These are phyloP conservation scores for Bergia puertoricense DNA, from an alignment of 92 coral and sea anemone species.

Conservation along the genomic window DNA sequence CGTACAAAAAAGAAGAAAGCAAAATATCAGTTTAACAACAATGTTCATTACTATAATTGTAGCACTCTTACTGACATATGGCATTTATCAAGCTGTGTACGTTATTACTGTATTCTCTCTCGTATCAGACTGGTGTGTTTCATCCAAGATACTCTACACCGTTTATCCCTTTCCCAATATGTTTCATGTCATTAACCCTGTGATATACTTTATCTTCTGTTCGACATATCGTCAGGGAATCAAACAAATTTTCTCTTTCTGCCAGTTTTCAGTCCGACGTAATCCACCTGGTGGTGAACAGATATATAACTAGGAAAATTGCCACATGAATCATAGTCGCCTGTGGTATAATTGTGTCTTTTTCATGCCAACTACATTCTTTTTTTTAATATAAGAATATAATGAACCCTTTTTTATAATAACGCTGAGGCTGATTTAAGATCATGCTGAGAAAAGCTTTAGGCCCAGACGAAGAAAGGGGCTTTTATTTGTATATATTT, in stretches of 20 bases:
- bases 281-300: too few species aligned
- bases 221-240: constrained; percentile 24
- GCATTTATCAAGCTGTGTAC: background rate
- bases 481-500: too few species aligned
- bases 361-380: too few species aligned
- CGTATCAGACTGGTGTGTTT: background rate
- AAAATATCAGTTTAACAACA: constrained; percentile 18
- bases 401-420: too few species aligned
- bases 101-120: background rate
- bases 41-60: constrained; percentile 24
- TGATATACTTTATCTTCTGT: constrained; percentile 14
- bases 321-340: too few species aligned
- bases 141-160: too few species aligned
- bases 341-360: too few species aligned
- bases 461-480: too few species aligned
- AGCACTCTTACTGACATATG: background rate
- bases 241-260: constrained; percentile 14
- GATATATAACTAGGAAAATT: too few species aligned
- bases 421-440: too few species aligned
- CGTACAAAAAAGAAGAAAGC: background rate
- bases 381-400: too few species aligned
- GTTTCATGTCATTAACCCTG: constrained; percentile 31
- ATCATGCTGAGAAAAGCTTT: too few species aligned
- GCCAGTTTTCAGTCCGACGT: background rate
- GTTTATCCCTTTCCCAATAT: constrained; percentile 19